Evolutionary conservation across 2,113 vertebrate species (phyloP), one percentile per base, ranked within the genome.

Genomic region (Cyphotilapia sp.): DNA sequence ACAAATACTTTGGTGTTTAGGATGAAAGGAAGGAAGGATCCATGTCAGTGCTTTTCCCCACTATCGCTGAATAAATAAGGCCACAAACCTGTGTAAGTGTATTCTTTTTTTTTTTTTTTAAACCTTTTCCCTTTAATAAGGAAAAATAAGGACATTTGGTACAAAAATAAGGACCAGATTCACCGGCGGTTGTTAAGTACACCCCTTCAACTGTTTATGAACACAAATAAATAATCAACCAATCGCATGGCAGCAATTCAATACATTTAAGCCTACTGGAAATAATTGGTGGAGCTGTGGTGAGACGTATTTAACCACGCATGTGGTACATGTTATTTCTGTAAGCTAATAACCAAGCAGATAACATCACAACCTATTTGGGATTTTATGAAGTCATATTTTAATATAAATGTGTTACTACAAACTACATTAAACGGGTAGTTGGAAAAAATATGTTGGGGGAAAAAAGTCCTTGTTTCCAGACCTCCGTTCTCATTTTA

Each of bases 121-220:
- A 16, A 31, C 2, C 29, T 61, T 59, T 59, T 33, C 29, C 29
- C 16, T 33, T 63, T 63, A 61, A 61, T 4, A 17, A 17, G 0
- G 57, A 0, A 61, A 61, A 61, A 6, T 59, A 6, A 17, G 27
- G 57, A 59, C 0, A 59, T 59, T 59, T 31, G 57, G 2, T 59
- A 59, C 57, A 59, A 59, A 59, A 59, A 59, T 61, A 61, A 2
- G 27, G 57, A 61, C 57, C 29, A 33, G 27, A 61, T 19, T 61
- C 57, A 19, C 57, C 0, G 0, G 57, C 0, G 0, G 8, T 61
- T 4, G 29, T 61, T 61, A 61, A 61, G 57, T 33, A 33, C 16
- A 10, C 29, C 16, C 29, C 29, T 33, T 61, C 29, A 61, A 10
- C 57, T 61, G 29, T 61, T 61, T 61, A 61, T 61, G 8, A 61